Evolutionary conservation across 2,113 vertebrate genomes (phyloP), one percentile per base, ranked within the genome.

Genomic region (Numida meleagris): DNA sequence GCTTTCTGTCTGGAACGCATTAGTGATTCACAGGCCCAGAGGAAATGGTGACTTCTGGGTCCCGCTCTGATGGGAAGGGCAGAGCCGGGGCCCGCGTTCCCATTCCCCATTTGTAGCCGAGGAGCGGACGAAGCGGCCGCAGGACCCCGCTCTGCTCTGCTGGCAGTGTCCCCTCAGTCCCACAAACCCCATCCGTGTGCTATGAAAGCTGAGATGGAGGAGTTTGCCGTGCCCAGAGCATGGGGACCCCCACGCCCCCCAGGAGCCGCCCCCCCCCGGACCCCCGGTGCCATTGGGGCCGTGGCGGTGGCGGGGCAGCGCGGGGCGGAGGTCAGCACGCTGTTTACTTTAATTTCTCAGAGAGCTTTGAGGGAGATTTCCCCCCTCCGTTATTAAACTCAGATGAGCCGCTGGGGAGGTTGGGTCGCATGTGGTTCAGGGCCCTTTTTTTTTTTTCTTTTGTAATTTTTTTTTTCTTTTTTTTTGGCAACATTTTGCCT

Each of bases 311-410:
- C 65, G 5, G 96, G 96, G 96, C 95, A 97, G 82, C 4, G 19
- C 5, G 13, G 88, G 95, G 53, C 81, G 95, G 92, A 93, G 97
- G 96, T 93, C 96, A 96, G 84, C 34, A 23, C 62, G 45, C 94
- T 97, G 97, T 97, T 97, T 96, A 96, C 97, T 97, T 97, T 97
- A 96, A 97, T 97, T 97, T 97, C 95, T 93, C 92, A 12, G 93
- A 92, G 96, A 97, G 96, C 97, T 97, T 96, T 97, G 96, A 82
- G 94, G 94, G 94, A 96, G 96, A 92, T 94, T 96, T 96, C 93
- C 96, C 93, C 88, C 45, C 85, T 90, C 70, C 21, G 51, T 97
- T 97, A 97, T 97, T 97, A 97, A 97, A 96, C 95, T 97, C 97
- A 97, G 97, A 97, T 97, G 97, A 97, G 95, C 88, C 27, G 95